Evolutionary conservation across 2,797 vertebrate species (phyloP), one percentile per base, ranked within the genome.

Genomic region (Rhabdophis nuchalis): DNA sequence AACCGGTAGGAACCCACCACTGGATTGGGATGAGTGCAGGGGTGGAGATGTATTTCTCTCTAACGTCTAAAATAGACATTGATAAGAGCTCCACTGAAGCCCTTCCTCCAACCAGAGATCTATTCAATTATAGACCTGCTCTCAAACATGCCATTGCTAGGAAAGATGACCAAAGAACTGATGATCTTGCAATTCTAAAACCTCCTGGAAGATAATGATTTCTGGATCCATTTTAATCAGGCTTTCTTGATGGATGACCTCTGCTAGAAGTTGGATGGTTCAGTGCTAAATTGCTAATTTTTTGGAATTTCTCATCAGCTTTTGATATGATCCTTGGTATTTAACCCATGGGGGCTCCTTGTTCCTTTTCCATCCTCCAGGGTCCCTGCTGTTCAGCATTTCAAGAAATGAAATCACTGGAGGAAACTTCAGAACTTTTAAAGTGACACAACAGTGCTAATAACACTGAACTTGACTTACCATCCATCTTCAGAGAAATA

Each of bases 361-460:
- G 36, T 23, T 41, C 77, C 1, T 0, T 20, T 46, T 82, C 68
- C 5, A 68, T 32, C n/a, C 14, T 68, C 64, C 64, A 68, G 64
- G 14, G 14, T 68, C 6, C 64, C 64, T 2, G 9, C 72, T 82
- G 72, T 23, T 82, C 4, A 82, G 36, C 36, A 11, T 25, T 41
- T 46, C 54, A 56, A 56, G 14, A 82, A 46, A 82, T 82, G 10
- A 82, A 82, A 82, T 46, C 36, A 82, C 41, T 5, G 77, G 36
- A 10, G 77, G 0, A 82, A 46, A 46, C 20, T 82, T 82, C 41
- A 82, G 41, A 82, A 82, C 36, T 82, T 36, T 82, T 25, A 46
- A 92, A 96, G 94, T 90, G 0, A 95, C 93, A 94, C 95, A 93
- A 94, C 93, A 91, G 95, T 94, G 95, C 96, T 82, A 82, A 82